These are phyloP conservation scores for Thryonomys swinderianus DNA, from an alignment of 2,113 vertebrate genomes.

Conservation along the genomic window DNA sequence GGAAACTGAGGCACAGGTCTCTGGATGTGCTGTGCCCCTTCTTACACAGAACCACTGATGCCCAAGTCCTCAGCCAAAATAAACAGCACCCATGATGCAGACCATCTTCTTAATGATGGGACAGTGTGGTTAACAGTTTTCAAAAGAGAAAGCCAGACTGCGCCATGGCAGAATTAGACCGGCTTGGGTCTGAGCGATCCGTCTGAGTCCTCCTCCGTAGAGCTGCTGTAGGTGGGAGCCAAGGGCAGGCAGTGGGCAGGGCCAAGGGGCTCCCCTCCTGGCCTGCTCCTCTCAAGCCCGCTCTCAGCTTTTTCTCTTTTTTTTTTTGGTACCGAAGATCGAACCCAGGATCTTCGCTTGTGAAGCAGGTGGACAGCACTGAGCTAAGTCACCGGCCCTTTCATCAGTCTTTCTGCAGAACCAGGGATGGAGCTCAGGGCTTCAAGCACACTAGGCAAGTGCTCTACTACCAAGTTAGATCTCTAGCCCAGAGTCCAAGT, in stretches of 20 bases:
- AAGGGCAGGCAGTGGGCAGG: not conserved
- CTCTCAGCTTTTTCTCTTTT: not conserved
- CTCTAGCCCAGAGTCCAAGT: not conserved
- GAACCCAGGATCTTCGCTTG: not conserved
- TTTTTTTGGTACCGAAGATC: not conserved
- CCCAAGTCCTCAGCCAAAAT: not conserved
- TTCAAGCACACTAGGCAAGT: no score
- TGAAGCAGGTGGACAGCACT: not conserved
- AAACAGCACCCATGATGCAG: not conserved
- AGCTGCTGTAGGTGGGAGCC: not conserved
- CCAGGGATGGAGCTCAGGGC: no score
- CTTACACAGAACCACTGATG: not conserved
- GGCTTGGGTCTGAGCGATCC: rapidly evolving
- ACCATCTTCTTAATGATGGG: not conserved
- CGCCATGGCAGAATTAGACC: not conserved
- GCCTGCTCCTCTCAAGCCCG: not conserved
- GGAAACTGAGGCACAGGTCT: conserved; percentile 9
- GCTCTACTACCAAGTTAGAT: not conserved
- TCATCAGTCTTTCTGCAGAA: no score
- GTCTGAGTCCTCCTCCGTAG: not conserved
- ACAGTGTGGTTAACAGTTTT: rapidly evolving
- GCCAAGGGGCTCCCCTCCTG: not conserved
- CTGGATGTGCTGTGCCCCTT: no score
- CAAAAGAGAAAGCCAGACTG: not conserved
- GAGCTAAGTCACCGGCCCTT: not conserved